These are phyloP conservation scores for Eristalis intricaria DNA, from an alignment of 2,888 invertebrate species.

Conservation along the genomic window DNA sequence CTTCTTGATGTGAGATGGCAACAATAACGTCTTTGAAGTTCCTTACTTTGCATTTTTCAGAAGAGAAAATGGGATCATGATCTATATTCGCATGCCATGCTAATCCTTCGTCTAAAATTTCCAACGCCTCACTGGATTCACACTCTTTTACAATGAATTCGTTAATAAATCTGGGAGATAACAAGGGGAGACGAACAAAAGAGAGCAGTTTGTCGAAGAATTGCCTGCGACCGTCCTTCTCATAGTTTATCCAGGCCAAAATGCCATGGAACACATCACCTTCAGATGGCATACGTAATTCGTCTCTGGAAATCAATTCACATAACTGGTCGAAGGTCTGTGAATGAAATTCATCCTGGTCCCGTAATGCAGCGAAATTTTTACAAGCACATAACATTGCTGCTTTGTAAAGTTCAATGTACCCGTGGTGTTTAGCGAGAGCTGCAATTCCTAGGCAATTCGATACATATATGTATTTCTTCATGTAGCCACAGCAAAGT, in stretches of 20 bases:
- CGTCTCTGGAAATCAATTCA: neutral
- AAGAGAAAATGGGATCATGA: neutral
- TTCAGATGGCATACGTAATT: neutral
- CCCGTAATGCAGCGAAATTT: neutral
- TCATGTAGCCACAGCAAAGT: slow-evolving; percentile 21
- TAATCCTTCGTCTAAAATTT: neutral
- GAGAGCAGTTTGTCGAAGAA: neutral
- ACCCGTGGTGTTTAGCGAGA: slow-evolving; percentile 28
- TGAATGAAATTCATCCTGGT: neutral
- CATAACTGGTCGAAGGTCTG: neutral
- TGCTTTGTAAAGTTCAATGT: neutral
- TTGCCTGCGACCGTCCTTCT: neutral
- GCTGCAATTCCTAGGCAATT: slow-evolving; percentile 38
- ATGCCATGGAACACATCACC: slow-evolving; percentile 6
- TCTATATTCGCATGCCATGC: neutral
- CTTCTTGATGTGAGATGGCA: neutral
- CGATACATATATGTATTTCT: slow-evolving; percentile 8
- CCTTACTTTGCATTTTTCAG: neutral
- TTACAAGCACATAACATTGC: neutral
- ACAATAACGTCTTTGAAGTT: neutral
- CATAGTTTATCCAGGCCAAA: slow-evolving; percentile 5
- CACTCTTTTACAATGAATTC: neutral
- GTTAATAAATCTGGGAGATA: neutral
- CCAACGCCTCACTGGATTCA: neutral
- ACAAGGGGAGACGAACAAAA: neutral